Conservation (phyloP, 2,888 invertebrate species). For the Endomychus coccineus region DNA sequence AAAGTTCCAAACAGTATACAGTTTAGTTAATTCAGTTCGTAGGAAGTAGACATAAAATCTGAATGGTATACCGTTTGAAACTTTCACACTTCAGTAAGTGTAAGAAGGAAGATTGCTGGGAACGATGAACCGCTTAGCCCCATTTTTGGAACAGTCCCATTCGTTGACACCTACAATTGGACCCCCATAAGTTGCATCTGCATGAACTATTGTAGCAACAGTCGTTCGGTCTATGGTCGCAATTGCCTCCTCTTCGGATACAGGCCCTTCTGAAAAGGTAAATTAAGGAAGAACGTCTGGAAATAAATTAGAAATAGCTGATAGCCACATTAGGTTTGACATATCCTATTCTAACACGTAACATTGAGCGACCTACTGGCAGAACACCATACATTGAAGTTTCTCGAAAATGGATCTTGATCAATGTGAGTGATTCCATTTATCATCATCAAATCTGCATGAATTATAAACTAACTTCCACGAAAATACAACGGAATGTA, state of each 20-base stretch:
- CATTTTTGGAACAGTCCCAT: conserved; percentile 85
- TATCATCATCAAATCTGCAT: too few species aligned
- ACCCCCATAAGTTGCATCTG: conserved; percentile 83
- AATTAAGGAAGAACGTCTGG: conserved; percentile 75
- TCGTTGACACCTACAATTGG: conserved; percentile 81
- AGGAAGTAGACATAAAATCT: too few species aligned
- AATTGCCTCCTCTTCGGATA: conserved; percentile 72
- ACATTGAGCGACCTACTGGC: conserved; percentile 13
- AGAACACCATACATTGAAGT: too few species aligned
- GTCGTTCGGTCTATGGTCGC: conserved; percentile 76
- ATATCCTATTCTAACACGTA: conserved; percentile 12
- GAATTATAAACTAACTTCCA: too few species aligned
- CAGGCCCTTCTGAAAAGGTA: conserved; percentile 81
- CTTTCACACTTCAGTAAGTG: background rate
- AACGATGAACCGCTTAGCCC: conserved; percentile 63
- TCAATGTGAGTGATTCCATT: too few species aligned
- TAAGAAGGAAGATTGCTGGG: background rate
- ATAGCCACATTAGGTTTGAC: conserved; percentile 11
- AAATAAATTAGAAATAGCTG: conserved; percentile 48
- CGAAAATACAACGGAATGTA: too few species aligned
- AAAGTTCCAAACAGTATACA: too few species aligned
- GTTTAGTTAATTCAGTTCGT: too few species aligned
- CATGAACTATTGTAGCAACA: conserved; percentile 82
- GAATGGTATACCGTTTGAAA: too few species aligned
- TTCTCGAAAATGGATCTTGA: too few species aligned